phyloP scores from a whole-genome alignment of 2,888 invertebrate genomes.

The Drosophila ustulata region DNA sequence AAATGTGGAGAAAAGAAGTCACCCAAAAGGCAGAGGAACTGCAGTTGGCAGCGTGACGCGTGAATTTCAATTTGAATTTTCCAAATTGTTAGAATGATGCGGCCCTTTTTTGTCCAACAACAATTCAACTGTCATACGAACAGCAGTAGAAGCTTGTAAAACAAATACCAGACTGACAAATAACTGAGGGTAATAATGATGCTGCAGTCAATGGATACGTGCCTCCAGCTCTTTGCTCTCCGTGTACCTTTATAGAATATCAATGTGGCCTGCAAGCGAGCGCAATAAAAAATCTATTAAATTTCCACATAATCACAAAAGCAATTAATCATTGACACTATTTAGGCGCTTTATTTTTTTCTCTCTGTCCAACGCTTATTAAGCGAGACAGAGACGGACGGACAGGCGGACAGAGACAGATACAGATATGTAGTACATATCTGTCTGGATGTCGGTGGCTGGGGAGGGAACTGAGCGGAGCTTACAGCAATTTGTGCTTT shows the following conservation, averaged over 20 bases:
- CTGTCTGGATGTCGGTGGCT: constrained; percentile 1
- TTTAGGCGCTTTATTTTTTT: constrained; percentile 57
- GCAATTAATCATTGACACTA: constrained; percentile 78
- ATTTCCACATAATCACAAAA: constrained; percentile 78
- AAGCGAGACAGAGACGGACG: constrained; percentile 13
- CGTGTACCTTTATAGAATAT: constrained; percentile 77
- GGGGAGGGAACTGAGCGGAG: constrained; percentile 36
- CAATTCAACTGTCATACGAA: constrained; percentile 34
- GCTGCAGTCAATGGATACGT: constrained; percentile 65
- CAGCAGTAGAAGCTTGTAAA: constrained; percentile 27
- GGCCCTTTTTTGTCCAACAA: constrained; percentile 54
- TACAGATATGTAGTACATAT: constrained; percentile 1
- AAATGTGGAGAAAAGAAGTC: constrained; percentile 24
- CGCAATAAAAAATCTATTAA: constrained; percentile 77
- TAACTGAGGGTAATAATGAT: constrained; percentile 74
- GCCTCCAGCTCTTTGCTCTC: constrained; percentile 37
- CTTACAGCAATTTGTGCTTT: constrained; percentile 72
- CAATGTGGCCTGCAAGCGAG: constrained; percentile 58
- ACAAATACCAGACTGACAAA: constrained; percentile 66
- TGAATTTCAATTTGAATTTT: constrained; percentile 73
- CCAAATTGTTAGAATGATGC: constrained; percentile 70
- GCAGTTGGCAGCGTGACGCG: constrained; percentile 70
- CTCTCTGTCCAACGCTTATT: constrained; percentile 47
- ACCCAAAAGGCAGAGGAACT: constrained; percentile 13
- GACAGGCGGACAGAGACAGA: constrained; percentile 1